Evolutionary conservation across 2,888 invertebrate species (phyloP), one percentile per base, ranked within the genome.

Genomic region (Monoplex corrugatus): DNA sequence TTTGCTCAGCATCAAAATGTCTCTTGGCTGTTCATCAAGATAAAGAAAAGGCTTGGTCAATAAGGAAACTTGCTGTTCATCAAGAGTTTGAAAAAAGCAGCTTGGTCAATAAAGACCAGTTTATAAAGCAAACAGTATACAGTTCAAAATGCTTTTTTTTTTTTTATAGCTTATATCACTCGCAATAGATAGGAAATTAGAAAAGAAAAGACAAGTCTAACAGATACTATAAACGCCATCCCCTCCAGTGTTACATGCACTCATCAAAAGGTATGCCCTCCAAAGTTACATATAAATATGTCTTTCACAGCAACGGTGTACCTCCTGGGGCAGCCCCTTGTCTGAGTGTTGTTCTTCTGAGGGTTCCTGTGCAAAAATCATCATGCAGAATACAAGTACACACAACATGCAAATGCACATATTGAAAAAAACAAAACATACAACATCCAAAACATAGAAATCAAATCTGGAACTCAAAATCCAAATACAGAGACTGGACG

Each of bases 311-410:
- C 57, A 50, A 3, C 35, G 16, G 3, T 86, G 40, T 86, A 86
- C 86, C 86, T 86, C 86, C 63, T 85, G 57, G n/a, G 86, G 50
- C 13, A 5, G 86, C 28, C 32, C 86, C 38, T 43, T 57, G 40
- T 43, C 43, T 43, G 86, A 43, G 2, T 63, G 23, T 63, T 63
- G 68, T 2, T 86, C 86, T 43, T 86, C 68, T 63, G 63, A 38
- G 0, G 28, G 63, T 23, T n/a, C 86, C 86, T 86, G 86, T 19
- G 63, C 45, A 83, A 80, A 8, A 83, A 13, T 83, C 28, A 45
- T n/a, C 45, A 83, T 83, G 83, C 83, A n/a, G 19, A 28, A 28
- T 19, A 45, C 19, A 5, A 85, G 38, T 16, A 28, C 85, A 40
- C 50, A 35, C 85, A 63, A 23, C 63, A 63, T 38, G 38, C 57